Evolutionary conservation across 2,797 vertebrate genomes (phyloP), one percentile per base, ranked within the genome.

Genomic region (Chelmon rostratus): DNA sequence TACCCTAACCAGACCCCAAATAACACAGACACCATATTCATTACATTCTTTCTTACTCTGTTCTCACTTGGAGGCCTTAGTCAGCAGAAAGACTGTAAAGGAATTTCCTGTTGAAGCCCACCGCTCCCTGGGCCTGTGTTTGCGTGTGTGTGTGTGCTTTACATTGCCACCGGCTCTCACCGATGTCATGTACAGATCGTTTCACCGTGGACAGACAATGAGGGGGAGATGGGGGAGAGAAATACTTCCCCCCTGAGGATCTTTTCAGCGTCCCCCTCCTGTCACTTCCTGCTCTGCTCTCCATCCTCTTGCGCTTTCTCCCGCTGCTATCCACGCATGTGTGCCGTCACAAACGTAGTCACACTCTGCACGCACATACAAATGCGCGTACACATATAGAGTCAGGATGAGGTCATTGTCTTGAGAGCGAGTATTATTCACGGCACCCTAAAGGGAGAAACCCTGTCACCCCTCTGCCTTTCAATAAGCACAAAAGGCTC

Each of bases 21-120:
- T 74, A 85, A 82, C 86, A 76, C 76, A 85, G 71, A 82, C 80
- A 63, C 76, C 81, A 37, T 90, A 90, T 91, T 90, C 76, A 73
- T 91, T 91, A 86, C 92, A 89, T 91, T 93, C 88, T 73, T 91
- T 81, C 89, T 81, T 44, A 82, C 85, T 76, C 82, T 69, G 82
- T 91, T 92, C 91, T 81, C 89, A 86, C 88, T 89, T 38, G 2
- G 75, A 91, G 87, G 82, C 78, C 92, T 94, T 89, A 93, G 89
- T 94, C 94, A 95, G 93, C 93, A 94, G 83, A 93, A 92, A 85
- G 80, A 88, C 86, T 90, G 89, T 90, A 91, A 92, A 94, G 92
- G 94, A 93, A 95, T 95, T 95, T 94, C 93, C 94, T 94, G 93
- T 93, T 57, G 77, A 84, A 93, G 88, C 89, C 86, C 87, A 89